These are phyloP conservation scores for Drosophila neoperkinsi DNA, from an alignment of 2,888 invertebrate genomes.

Conservation along the genomic window DNA sequence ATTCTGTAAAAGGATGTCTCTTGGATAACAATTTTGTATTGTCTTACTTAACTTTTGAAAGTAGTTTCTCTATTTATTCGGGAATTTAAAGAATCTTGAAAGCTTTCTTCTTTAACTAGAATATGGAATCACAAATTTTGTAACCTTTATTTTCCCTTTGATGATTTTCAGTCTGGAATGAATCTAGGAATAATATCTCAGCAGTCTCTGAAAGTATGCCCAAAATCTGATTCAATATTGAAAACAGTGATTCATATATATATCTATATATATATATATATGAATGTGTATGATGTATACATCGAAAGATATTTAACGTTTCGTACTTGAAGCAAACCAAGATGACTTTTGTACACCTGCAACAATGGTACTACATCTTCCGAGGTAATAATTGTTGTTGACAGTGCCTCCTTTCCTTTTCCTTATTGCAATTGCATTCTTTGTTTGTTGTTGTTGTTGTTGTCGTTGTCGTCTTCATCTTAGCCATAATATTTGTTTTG, in stretches of 20 bases:
- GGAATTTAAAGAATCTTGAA: background rate
- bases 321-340: constrained; percentile 9
- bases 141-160: too few species aligned
- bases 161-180: background rate
- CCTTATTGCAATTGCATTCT: constrained; percentile 42
- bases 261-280: too few species aligned
- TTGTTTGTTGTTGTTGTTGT: background rate
- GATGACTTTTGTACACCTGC: constrained; percentile 26
- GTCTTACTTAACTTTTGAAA: background rate
- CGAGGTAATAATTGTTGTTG: background rate
- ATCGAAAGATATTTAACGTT: constrained; percentile 14
- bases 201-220: background rate
- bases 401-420: constrained; percentile 22
- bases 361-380: constrained; percentile 38
- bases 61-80: background rate
- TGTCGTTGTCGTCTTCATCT: constrained; percentile 11
- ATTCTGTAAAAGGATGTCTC: background rate
- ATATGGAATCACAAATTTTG: too few species aligned
- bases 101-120: background rate
- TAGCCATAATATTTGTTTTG: constrained; percentile 21
- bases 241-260: background rate
- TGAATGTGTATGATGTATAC: background rate
- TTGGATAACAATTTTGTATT: background rate
- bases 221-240: background rate
- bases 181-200: too few species aligned